Evolutionary conservation across 2,797 vertebrate species (phyloP), one percentile per base, ranked within the genome.

Genomic region (Acropternis orthonyx): DNA sequence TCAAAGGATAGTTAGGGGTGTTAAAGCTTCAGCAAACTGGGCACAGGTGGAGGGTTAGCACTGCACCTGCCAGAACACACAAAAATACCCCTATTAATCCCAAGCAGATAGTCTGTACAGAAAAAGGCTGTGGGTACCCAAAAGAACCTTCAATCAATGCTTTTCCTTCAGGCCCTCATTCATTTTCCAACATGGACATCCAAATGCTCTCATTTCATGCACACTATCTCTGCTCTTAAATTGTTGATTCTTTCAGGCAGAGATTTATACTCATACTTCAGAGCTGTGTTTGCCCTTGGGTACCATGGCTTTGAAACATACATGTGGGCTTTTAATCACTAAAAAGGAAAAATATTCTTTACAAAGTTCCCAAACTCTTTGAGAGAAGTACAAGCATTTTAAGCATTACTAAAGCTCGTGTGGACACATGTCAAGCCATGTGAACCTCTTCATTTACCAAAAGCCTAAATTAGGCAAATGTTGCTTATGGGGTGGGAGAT

Each of bases 381-480:
- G 37, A 51, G 10, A 72, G 23, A 0, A 0, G 8, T 20, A 23
- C 11, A 65, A 65, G 9, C 4, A 44, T 68, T 89, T 91, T 43
- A 59, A 93, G 20, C 32, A 32, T 9, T 21, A 3, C 20, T 80
- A 26, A 61, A 85, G 4, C 6, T 86, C 36, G 37, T 21, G 1
- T 19, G 24, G 14, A 43, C 23, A 20, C 1, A 1, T 32, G 28
- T 43, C 36, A 85, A 81, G 28, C 20, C 37, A n/a, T 0, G 0
- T 24, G 37, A 85, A 82, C 18, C 6, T 22, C 17, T 26, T 27
- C 18, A 24, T 9, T 77, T 5, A 7, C 20, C 15, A 17, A 62
- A 89, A 56, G 23, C 65, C 37, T 88, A 72, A 83, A 84, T n/a
- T 6, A 44, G 26, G 9, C 2, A 73, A 62, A 44, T 0, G 0